These are phyloP conservation scores for Rotaria magnacalcarata DNA, from an alignment of 2,888 invertebrate species.

Conservation along the genomic window DNA sequence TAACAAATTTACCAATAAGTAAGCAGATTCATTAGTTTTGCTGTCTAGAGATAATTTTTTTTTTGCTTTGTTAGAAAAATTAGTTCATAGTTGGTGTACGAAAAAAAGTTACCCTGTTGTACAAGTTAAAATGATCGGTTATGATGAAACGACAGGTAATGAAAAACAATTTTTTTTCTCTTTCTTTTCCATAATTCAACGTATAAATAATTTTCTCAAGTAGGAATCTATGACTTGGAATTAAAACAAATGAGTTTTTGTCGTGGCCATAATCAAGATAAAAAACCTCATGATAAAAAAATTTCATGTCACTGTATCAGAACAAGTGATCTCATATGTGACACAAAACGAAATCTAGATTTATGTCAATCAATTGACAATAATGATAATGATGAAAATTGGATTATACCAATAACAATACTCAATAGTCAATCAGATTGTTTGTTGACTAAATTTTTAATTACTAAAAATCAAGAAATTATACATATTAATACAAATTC, in stretches of 20 bases:
- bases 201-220: too few species aligned
- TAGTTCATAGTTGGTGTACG: conserved; percentile 29
- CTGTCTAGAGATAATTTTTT: too few species aligned
- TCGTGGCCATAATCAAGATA: conserved; percentile 11
- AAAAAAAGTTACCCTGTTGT: conserved; percentile 21
- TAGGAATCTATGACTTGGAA: neutral
- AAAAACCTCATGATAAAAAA: neutral
- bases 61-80: neutral
- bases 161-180: neutral
- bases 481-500: neutral
- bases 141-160: conserved; percentile 18
- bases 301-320: neutral
- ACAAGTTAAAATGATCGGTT: neutral
- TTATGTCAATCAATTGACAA: neutral
- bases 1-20: conserved; percentile 31
- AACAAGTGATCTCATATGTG: neutral
- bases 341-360: neutral
- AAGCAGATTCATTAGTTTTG: neutral
- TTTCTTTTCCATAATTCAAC: too few species aligned
- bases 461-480: neutral
- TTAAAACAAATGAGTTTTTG: conserved; percentile 33
- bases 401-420: conserved; percentile 29
- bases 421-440: neutral
- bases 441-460: neutral
- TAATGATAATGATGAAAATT: neutral